A percentile compares a stretch with the other conserved stretches of the same genome.
Conservation (phyloP, 2,113 vertebrate species). For the Carollia perspicillata region DNA sequence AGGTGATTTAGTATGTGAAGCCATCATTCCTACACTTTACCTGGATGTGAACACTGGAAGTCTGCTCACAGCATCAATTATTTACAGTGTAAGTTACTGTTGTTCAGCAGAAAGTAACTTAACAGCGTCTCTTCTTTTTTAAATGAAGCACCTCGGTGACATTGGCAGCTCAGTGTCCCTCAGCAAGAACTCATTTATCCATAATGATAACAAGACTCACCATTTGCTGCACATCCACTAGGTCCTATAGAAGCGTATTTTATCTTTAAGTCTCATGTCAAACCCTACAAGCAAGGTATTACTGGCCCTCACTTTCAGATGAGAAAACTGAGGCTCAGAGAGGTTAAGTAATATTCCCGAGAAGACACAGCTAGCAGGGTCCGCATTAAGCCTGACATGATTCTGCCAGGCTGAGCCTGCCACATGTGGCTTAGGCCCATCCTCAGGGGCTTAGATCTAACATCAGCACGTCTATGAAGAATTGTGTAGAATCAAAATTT, state of each 20-base stretch:
- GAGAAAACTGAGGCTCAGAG: not conserved
- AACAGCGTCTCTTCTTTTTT: not conserved
- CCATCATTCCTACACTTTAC: not conserved
- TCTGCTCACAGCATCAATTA: constrained; percentile 31
- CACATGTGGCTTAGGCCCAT: no score
- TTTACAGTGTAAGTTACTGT: not conserved
- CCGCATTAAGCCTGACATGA: fast-evolving
- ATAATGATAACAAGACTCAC: not conserved
- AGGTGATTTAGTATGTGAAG: not conserved
- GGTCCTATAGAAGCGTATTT: not conserved
- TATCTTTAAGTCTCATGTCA: not conserved
- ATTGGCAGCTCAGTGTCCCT: not conserved
- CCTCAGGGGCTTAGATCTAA: not conserved
- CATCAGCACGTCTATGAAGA: not conserved
- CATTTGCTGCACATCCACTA: not conserved
- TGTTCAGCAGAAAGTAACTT: constrained; percentile 14
- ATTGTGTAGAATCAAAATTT: not conserved
- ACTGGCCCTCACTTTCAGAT: not conserved
- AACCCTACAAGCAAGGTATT: not conserved
- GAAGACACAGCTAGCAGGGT: not conserved
- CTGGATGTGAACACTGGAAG: not conserved
- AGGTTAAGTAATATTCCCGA: not conserved
- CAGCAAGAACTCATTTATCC: constrained; percentile 10
- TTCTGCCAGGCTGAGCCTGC: not conserved
- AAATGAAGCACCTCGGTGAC: not conserved